These are phyloP conservation scores for Mesocricetus auratus DNA, from an alignment of 2,113 vertebrate genomes.

Conservation along the genomic window DNA sequence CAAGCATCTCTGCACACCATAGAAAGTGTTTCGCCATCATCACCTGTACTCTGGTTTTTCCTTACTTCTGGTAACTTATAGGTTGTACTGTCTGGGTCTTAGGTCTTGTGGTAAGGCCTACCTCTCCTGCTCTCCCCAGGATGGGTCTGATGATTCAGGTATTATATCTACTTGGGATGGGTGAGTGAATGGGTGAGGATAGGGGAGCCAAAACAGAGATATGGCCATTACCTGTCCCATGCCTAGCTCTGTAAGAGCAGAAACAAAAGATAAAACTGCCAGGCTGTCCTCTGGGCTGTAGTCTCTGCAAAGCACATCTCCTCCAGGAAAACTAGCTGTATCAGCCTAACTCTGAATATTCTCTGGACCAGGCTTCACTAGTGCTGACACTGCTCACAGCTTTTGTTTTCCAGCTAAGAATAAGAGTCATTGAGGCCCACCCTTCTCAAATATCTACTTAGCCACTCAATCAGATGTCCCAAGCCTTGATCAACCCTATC, in stretches of 20 bases:
- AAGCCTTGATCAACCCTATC: neutral
- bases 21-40: neutral
- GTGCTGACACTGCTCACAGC: neutral
- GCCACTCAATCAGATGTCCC: neutral
- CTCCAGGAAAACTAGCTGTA: neutral
- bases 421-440: neutral
- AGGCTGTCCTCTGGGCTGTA: neutral
- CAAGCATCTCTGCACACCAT: neutral
- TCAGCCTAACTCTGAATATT: neutral
- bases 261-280: no score
- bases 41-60: no score
- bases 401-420: neutral
- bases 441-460: neutral
- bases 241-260: neutral
- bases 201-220: neutral
- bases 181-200: neutral
- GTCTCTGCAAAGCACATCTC: neutral
- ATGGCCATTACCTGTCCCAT: neutral
- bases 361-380: neutral
- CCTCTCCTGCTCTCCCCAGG: neutral
- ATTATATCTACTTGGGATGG: neutral
- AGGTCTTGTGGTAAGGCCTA: neutral
- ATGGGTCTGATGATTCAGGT: neutral
- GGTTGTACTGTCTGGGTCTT: neutral
- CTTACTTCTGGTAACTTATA: neutral